These are phyloP conservation scores for Prosopocoilus inquinatus DNA, from an alignment of 2,888 invertebrate genomes.

Conservation along the genomic window DNA sequence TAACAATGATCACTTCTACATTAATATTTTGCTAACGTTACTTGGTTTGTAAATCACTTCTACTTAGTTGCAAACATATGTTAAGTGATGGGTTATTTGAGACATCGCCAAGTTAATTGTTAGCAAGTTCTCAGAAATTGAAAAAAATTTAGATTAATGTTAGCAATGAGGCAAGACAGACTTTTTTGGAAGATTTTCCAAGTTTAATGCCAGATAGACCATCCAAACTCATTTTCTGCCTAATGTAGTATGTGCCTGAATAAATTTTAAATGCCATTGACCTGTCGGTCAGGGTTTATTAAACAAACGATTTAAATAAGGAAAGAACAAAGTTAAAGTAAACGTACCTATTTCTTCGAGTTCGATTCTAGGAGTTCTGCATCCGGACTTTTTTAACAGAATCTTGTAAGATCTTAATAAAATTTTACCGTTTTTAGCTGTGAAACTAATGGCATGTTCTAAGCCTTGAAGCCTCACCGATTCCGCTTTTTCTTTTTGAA, in stretches of 20 bases:
- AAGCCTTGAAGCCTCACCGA: slow-evolving; percentile 87
- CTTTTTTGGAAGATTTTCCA: too few relatives aligned
- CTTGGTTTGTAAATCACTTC: too few relatives aligned
- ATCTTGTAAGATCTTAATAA: slow-evolving; percentile 78
- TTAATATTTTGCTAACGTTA: too few relatives aligned
- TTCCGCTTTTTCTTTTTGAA: slow-evolving; percentile 78
- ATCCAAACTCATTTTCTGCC: background rate
- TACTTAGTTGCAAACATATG: too few relatives aligned
- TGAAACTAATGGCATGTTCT: slow-evolving; percentile 90
- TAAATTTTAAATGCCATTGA: too few relatives aligned
- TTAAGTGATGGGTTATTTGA: too few relatives aligned
- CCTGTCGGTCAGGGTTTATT: too few relatives aligned
- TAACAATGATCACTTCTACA: too few relatives aligned
- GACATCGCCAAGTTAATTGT: too few relatives aligned
- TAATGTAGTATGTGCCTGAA: background rate
- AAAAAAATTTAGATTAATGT: too few relatives aligned
- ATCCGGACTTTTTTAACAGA: slow-evolving; percentile 86
- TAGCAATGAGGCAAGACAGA: too few relatives aligned
- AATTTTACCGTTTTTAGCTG: slow-evolving; percentile 74
- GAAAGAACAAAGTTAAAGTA: slow-evolving; percentile 1
- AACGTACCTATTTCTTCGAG: slow-evolving; percentile 79
- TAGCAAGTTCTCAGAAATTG: too few relatives aligned
- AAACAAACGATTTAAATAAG: background rate
- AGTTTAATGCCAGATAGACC: background rate
- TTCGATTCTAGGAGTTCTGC: slow-evolving; percentile 85